A percentile compares a stretch with the other conserved stretches of the same genome.
Conservation (phyloP, 92 coral and sea anemone species). For the Zoanthus solanderi region DNA sequence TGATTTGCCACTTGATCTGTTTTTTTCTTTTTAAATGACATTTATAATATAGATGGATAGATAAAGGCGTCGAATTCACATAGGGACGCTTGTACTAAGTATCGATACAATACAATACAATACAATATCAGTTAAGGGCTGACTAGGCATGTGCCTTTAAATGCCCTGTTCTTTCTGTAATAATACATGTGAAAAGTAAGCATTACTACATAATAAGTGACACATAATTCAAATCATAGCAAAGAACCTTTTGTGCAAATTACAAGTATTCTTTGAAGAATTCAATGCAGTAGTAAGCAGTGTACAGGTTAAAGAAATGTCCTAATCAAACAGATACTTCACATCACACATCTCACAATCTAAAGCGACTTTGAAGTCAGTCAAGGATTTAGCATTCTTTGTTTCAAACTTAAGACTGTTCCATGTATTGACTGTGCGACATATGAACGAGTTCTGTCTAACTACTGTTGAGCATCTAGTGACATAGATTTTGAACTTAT, state of each 20-base stretch:
- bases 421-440: no score
- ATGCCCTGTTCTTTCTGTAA: conserved; percentile 28
- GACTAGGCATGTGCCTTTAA: conserved; percentile 28
- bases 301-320: conserved; percentile 6
- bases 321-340: conserved; percentile 13
- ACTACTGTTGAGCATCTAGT: conserved; percentile 18
- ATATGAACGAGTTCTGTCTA: no score
- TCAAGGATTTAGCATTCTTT: conserved; percentile 16
- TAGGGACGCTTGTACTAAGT: no score
- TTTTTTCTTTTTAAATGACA: no score
- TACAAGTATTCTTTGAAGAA: not conserved
- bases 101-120: not conserved
- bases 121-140: conserved; percentile 26
- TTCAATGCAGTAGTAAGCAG: conserved; percentile 12
- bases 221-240: conserved; percentile 14
- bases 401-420: conserved; percentile 16
- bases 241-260: no score
- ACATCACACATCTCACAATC: not conserved
- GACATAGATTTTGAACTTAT: conserved; percentile 28
- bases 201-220: not conserved
- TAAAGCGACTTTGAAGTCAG: conserved; percentile 12
- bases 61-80: no score
- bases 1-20: no score
- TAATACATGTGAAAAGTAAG: conserved; percentile 2
- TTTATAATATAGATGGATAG: no score